Base-by-base conservation (phyloP, 2,113 vertebrate genomes). In the Datnioides undecimradiatus region DNA sequence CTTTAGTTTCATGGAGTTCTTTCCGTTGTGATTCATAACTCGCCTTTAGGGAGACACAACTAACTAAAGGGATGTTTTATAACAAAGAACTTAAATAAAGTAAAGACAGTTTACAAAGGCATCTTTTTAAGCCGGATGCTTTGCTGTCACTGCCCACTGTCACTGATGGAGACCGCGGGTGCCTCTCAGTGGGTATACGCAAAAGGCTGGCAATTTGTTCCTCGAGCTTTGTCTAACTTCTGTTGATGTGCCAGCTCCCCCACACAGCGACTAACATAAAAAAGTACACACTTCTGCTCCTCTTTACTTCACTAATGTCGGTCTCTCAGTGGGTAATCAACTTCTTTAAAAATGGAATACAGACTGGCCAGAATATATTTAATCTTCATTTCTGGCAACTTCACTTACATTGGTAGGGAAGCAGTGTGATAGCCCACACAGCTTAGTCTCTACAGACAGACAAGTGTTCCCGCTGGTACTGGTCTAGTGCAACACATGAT, bases 151-250 rank as follows among this genome's bases (percentile, higher is more conserved):
- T 69, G 52, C 70, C 19, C 29, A 51, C 41, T 57, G 10, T 55
- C 31, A 9, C n/a, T 40, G n/a, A 46, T 46, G 2, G 29, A 48
- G 65, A 45, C 55, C 29, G 23, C 8, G 57, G 41, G 23, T 60
- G 72, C 54, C 36, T 74, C 19, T 66, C 43, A 21, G 38, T 57
- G 48, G 46, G 27, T 33, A 40, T 11, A 65, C 59, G 31, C 14
- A 48, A 58, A 63, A 48, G 5, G 5, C 49, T 38, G 19, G 19
- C 19, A 58, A 40, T 65, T 71, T 33, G 21, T 65, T 40, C 21
- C 14, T 25, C 23, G 49, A 64, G 23, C 25, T 73, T 73, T 41
- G 55, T 83, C 57, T 45, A 54, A 59, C 17, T 38, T 73, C 45
- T 59, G 23, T 60, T 80, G 43, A 73, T 60, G 38, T 3, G 0